Evolutionary conservation across 2,113 vertebrate species (phyloP).

Genomic region (Ifrita kowaldi): DNA sequence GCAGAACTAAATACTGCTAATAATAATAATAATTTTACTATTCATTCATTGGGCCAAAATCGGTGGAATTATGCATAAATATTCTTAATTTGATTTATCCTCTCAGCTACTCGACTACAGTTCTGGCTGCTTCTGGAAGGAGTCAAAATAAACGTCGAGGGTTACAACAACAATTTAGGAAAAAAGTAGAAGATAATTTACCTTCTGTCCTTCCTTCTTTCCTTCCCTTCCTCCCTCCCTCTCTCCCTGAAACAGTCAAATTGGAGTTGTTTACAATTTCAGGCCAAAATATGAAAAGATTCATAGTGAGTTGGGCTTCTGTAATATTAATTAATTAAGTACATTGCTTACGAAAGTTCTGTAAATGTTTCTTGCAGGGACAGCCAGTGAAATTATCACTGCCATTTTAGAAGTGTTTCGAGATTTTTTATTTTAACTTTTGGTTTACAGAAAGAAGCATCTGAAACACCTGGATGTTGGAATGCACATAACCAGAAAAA

Average conservation of each 20-base stretch:
- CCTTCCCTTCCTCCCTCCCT: no score
- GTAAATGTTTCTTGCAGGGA: background rate
- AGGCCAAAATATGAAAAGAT: background rate
- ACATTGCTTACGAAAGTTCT: background rate
- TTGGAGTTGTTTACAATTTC: background rate
- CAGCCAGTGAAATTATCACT: background rate
- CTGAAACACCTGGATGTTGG: background rate
- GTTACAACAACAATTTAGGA: background rate
- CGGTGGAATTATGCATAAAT: background rate
- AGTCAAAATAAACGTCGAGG: background rate
- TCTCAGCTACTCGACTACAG: background rate
- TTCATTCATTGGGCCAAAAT: background rate
- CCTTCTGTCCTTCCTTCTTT: background rate
- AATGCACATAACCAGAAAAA: background rate
- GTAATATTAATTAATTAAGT: background rate
- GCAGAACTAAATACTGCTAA: background rate
- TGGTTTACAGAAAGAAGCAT: background rate
- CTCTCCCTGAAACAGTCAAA: background rate
- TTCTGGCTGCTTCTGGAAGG: background rate
- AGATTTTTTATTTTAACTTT: background rate
- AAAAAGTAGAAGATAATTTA: background rate
- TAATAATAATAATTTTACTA: background rate
- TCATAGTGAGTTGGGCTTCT: background rate
- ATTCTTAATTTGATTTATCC: background rate
- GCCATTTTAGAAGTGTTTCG: accelerated